These are phyloP conservation scores for Epinotia ramella DNA, from an alignment of 2,888 invertebrate species.

Conservation along the genomic window DNA sequence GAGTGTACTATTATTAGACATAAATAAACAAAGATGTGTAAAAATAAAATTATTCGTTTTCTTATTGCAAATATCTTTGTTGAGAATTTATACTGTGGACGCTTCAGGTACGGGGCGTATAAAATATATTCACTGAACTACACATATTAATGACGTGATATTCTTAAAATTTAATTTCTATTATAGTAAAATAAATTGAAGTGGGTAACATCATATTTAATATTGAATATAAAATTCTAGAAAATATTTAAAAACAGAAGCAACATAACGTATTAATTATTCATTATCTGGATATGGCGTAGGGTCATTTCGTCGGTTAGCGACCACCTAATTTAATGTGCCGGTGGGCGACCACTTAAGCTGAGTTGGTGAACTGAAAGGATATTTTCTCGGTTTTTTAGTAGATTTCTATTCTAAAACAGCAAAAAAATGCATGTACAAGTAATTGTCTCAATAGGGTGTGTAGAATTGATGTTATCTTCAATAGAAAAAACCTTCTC, in stretches of 20 bases:
- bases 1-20: constrained; percentile 7
- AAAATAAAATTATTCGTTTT: constrained; percentile 31
- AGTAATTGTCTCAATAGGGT: too few species aligned
- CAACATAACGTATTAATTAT: not conserved
- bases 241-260: not conserved
- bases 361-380: too few species aligned
- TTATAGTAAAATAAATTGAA: not conserved
- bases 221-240: constrained; percentile 6
- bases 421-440: too few species aligned
- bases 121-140: constrained; percentile 17
- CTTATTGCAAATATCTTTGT: constrained; percentile 35
- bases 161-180: constrained; percentile 5
- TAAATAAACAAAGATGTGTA: constrained; percentile 23
- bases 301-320: too few species aligned
- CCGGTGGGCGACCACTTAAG: too few species aligned
- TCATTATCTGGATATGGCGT: not conserved
- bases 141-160: not conserved
- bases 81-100: constrained; percentile 28
- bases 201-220: not conserved
- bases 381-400: too few species aligned
- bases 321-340: too few species aligned
- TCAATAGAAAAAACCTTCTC: too few species aligned
- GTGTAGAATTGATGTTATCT: too few species aligned
- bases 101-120: constrained; percentile 35
- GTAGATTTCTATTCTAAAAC: too few species aligned